Base-by-base conservation (phyloP, 1,140 invertebrate genomes). In the Panagrolaimus sp. region DNA sequence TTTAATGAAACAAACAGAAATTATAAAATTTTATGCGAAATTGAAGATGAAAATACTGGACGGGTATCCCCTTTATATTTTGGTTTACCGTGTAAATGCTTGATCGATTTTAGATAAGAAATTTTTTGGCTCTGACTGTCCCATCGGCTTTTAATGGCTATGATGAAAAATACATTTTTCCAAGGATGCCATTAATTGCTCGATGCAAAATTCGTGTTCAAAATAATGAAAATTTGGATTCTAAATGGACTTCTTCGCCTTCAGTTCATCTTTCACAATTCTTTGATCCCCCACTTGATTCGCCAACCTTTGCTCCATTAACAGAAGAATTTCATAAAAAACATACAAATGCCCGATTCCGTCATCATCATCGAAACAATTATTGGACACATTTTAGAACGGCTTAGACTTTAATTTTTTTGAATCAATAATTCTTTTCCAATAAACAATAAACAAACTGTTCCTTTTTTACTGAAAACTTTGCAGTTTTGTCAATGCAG, bases 11-110 rank as follows among this genome's bases (percentile, higher is more conserved):
- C 52, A 26, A 28, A 28, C 17, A 12, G 52, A 6, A 28, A 10
- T 5, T 58, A 58, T 28, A 58, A 58, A 12, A 21, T 58, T 58
- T 14, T 58, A 21, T 58, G 52, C 21, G 52, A 58, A 17, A 58
- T 58, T 58, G 52, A 58, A 21, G 52, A 58, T 58, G 52, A 58
- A 58, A 28, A 58, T 58, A 26, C 52, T 58, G 21, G 28, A 26
- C 52, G 28, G 17, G 52, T 58, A 48, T 4, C 3, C 12, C 5
- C 2, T 58, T 21, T n/a, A 10, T 5, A 24, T 26, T 15, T 58
- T 12, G 14, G 8, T 0, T 38, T 38, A 24, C 17, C 15, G 8
- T 52, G 28, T 21, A 1, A 58, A 24, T 26, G 14, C 2, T 14
- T n/a, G 0, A 8, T 17, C 8, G 8, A 58, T 58, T 58, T 4